Evolutionary conservation across 2,888 invertebrate genomes (phyloP).

Genomic region (Podotricha telesiphe): DNA sequence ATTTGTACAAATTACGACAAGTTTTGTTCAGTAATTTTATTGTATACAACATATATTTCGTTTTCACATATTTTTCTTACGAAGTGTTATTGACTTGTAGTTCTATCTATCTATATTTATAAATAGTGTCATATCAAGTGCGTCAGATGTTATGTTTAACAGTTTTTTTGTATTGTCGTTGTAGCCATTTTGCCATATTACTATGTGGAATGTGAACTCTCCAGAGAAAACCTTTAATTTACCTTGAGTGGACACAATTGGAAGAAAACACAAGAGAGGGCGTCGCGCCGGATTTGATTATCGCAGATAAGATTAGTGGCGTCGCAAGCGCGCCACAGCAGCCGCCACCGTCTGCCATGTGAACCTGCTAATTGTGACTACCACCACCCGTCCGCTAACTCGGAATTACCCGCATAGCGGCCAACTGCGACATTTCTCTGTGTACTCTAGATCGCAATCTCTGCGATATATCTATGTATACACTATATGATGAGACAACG

Average conservation of each 20-base stretch:
- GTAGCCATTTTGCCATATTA: neutral
- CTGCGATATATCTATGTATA: slow-evolving; percentile 43
- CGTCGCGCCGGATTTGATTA: slow-evolving; percentile 79
- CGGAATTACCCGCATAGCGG: slow-evolving; percentile 47
- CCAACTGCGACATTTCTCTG: slow-evolving; percentile 44
- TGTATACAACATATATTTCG: slow-evolving; percentile 14
- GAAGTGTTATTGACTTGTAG: slow-evolving; percentile 49
- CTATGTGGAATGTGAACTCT: slow-evolving; percentile 60
- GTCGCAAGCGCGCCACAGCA: slow-evolving; percentile 53
- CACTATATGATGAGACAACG: slow-evolving; percentile 42
- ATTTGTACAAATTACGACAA: slow-evolving; percentile 22
- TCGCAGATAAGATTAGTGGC: slow-evolving; percentile 78
- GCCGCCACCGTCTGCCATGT: slow-evolving; percentile 55
- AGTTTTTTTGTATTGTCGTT: neutral
- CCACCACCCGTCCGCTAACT: slow-evolving; percentile 47
- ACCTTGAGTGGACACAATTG: slow-evolving; percentile 81
- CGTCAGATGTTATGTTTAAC: neutral
- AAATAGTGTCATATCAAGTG: neutral
- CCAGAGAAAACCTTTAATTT: slow-evolving; percentile 77
- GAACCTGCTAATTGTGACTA: slow-evolving; percentile 68
- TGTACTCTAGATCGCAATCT: slow-evolving; percentile 43
- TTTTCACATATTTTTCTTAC: slow-evolving; percentile 30
- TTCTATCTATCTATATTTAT: neutral
- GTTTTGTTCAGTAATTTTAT: slow-evolving; percentile 5
- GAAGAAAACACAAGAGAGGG: slow-evolving; percentile 81